phyloP scores from a whole-genome alignment of 2,797 vertebrate genomes.

The Hyperoplus immaculatus region DNA sequence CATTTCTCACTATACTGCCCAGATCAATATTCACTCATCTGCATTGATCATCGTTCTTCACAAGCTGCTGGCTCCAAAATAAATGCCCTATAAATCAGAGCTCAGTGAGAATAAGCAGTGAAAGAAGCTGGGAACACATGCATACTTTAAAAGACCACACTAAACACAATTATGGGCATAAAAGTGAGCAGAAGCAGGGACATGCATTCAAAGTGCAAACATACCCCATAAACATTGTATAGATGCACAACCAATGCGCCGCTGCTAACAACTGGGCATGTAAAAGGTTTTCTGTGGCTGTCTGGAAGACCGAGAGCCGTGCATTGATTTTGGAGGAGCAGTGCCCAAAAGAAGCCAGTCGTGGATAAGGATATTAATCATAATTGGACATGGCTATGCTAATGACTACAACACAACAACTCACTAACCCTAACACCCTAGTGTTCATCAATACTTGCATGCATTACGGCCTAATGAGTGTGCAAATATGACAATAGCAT shows the following conservation, averaged over 20 bases:
- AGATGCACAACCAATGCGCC: conserved; percentile 7
- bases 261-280: conserved; percentile 11
- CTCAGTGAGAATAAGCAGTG: conserved; percentile 5
- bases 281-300: conserved; percentile 47
- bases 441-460: conserved; percentile 50
- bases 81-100: conserved; percentile 50
- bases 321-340: conserved; percentile 60
- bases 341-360: conserved; percentile 68
- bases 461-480: conserved; percentile 36
- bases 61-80: conserved; percentile 53
- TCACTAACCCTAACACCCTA: conserved; percentile 20
- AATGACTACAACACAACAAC: conserved; percentile 58
- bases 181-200: neutral
- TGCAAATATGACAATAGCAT: conserved; percentile 29
- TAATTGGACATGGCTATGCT: conserved; percentile 47
- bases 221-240: neutral
- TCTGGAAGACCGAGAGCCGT: conserved; percentile 60
- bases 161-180: conserved; percentile 5
- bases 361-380: conserved; percentile 73
- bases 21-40: conserved; percentile 69
- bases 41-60: conserved; percentile 65
- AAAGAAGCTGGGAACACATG: neutral
- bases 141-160: conserved; percentile 12
- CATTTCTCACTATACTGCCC: conserved; percentile 37
- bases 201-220: neutral